Percentiles rank a stretch among this genome's conserved stretches.
These are phyloP conservation scores for Scophthalmus maximus DNA, from an alignment of 2,113 vertebrate species.

Conservation along the genomic window DNA sequence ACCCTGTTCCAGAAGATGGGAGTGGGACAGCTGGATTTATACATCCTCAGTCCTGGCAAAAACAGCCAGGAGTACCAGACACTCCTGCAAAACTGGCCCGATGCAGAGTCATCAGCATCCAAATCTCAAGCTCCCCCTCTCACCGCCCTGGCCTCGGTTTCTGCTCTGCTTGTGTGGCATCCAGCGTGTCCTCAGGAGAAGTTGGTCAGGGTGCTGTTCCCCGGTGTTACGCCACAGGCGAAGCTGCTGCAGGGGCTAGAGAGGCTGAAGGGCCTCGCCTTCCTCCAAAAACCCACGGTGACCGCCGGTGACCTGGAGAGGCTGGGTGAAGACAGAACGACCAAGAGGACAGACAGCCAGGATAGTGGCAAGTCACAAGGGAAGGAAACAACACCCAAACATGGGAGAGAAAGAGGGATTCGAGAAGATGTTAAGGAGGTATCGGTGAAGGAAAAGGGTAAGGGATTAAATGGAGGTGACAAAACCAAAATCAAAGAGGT, in stretches of 20 bases:
- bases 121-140: conserved; percentile 81
- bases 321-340: conserved; percentile 43
- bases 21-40: conserved; percentile 93
- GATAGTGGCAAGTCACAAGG: conserved; percentile 86
- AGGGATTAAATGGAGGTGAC: conserved; percentile 78
- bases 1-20: conserved; percentile 98
- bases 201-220: conserved; percentile 77
- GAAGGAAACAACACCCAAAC: conserved; percentile 70
- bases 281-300: conserved; percentile 88
- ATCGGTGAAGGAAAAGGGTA: conserved; percentile 77
- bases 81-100: conserved; percentile 87
- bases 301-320: conserved; percentile 87
- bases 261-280: conserved; percentile 90
- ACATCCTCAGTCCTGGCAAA: conserved; percentile 88
- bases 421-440: conserved; percentile 75
- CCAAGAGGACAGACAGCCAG: conserved; percentile 83
- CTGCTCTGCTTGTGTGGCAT: conserved; percentile 93
- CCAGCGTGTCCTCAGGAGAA: conserved; percentile 85
- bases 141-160: conserved; percentile 85
- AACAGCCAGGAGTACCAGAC: conserved; percentile 85
- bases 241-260: conserved; percentile 92
- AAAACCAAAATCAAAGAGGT: conserved; percentile 77
- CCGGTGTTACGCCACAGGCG: conserved; percentile 89
- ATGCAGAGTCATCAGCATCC: conserved; percentile 55
- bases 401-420: conserved; percentile 64